These are phyloP conservation scores for Channa striata DNA, from an alignment of 2,797 vertebrate genomes.

Conservation along the genomic window DNA sequence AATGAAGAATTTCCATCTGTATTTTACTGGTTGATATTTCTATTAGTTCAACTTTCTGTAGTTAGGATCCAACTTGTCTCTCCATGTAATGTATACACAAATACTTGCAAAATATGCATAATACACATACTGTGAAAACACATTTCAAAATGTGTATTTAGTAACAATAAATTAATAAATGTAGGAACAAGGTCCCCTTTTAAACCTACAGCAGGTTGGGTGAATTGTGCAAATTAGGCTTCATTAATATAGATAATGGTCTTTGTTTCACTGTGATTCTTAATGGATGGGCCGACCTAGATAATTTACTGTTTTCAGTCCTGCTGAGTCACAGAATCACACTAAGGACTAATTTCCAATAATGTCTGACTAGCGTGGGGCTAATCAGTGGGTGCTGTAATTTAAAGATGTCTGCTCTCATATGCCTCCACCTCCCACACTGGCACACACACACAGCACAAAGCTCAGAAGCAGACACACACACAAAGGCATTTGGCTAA, in stretches of 20 bases:
- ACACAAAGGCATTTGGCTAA: conserved; percentile 63
- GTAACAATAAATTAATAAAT: conserved; percentile 4
- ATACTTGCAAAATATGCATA: neutral
- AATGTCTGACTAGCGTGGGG: conserved; percentile 70
- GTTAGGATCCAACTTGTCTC: neutral
- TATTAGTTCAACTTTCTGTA: neutral
- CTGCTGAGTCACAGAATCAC: conserved; percentile 72
- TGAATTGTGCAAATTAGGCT: conserved; percentile 27
- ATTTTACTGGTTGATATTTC: neutral
- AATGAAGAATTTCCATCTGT: neutral
- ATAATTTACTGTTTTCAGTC: conserved; percentile 74
- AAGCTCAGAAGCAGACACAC: conserved; percentile 16
- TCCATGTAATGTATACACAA: conserved; percentile 3
- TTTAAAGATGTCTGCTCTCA: conserved; percentile 82
- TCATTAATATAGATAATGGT: conserved; percentile 49
- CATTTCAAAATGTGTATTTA: neutral
- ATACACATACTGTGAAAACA: neutral
- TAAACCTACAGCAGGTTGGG: conserved; percentile 10
- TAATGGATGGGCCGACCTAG: conserved; percentile 66
- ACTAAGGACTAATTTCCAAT: conserved; percentile 75
- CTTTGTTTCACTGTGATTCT: conserved; percentile 58
- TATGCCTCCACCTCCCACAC: conserved; percentile 66
- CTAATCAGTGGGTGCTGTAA: conserved; percentile 81
- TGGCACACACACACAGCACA: conserved; percentile 51
- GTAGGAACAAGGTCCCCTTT: conserved; percentile 14